Percentiles rank a stretch among this genome's conserved stretches.
These are phyloP conservation scores for Pectinophora gossypiella DNA, from an alignment of 1,140 invertebrate species.

Conservation along the genomic window DNA sequence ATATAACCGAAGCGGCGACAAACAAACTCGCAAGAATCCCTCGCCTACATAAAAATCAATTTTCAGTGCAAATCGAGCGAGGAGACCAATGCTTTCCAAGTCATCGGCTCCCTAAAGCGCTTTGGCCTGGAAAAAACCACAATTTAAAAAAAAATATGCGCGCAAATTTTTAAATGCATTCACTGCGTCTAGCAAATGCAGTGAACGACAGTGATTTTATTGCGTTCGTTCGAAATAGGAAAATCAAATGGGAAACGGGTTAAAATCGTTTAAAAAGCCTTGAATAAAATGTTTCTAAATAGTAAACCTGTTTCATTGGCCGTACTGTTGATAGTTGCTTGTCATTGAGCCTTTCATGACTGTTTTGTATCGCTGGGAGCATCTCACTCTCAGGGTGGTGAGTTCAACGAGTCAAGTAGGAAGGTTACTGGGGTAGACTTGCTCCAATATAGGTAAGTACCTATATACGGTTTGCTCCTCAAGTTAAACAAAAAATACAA, in stretches of 20 bases:
- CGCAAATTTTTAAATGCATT: slow-evolving; percentile 43
- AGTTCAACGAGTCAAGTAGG: no score
- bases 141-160: slow-evolving; percentile 34
- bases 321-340: no score
- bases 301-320: no score
- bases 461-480: no score
- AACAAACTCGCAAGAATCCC: slow-evolving; percentile 36
- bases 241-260: not conserved
- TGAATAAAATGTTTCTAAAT: not conserved
- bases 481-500: no score
- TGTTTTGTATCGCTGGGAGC: no score
- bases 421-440: no score
- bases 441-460: no score
- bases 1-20: slow-evolving; percentile 24
- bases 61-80: slow-evolving; percentile 67
- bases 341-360: no score
- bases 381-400: no score
- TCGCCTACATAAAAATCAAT: slow-evolving; percentile 63
- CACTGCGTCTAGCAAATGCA: not conserved
- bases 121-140: slow-evolving; percentile 57
- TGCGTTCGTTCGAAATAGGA: not conserved
- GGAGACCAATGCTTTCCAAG: slow-evolving; percentile 63
- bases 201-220: not conserved
- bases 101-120: slow-evolving; percentile 53
- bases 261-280: not conserved